These are phyloP conservation scores for Petrocephalus schoutedeni DNA, from an alignment of 2,797 vertebrate species.

Conservation along the genomic window DNA sequence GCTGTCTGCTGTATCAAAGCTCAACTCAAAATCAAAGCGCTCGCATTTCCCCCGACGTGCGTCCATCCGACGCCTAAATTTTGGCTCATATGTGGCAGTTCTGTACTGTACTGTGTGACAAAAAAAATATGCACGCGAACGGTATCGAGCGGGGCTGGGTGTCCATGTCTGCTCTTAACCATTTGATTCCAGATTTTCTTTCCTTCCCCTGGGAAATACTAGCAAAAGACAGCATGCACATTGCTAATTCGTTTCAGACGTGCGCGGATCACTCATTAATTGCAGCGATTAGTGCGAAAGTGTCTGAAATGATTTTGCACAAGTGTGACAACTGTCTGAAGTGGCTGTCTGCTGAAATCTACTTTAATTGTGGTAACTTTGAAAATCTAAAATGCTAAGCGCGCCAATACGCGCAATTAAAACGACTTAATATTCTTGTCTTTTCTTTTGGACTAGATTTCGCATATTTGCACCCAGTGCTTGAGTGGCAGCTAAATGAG, in stretches of 20 bases:
- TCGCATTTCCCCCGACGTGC: background rate
- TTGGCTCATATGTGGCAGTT: background rate
- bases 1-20: background rate
- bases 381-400: background rate
- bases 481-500: background rate
- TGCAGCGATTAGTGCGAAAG: background rate
- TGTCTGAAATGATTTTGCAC: background rate
- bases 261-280: background rate
- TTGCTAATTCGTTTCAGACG: background rate
- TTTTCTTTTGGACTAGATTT: background rate
- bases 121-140: background rate
- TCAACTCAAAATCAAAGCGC: background rate
- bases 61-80: background rate
- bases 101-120: background rate
- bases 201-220: background rate
- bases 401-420: background rate
- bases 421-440: background rate
- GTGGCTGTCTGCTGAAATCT: background rate
- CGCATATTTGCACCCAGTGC: background rate
- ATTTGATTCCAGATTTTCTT: background rate
- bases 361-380: slow-evolving; percentile 8
- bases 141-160: background rate
- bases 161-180: background rate
- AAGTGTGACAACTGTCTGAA: background rate
- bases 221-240: background rate